These are phyloP conservation scores for Microctonus aethiopoides DNA, from an alignment of 2,888 invertebrate species.

Conservation along the genomic window DNA sequence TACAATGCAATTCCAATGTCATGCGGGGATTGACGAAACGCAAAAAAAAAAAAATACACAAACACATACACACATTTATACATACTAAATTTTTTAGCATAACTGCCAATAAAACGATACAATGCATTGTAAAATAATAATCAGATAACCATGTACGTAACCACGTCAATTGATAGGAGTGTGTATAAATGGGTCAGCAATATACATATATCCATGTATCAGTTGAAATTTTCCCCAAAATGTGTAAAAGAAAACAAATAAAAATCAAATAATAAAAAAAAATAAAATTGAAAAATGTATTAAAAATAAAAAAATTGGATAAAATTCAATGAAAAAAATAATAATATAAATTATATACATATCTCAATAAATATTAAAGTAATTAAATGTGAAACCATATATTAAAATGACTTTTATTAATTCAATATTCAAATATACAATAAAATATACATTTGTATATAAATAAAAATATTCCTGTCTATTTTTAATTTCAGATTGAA, in stretches of 20 bases:
- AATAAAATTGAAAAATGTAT: background rate
- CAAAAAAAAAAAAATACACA: background rate
- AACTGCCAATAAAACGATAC: constrained; percentile 16
- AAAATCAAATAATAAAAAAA: background rate
- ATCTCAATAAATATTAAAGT: constrained; percentile 33
- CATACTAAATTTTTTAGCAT: background rate
- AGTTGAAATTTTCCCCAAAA: constrained; percentile 33
- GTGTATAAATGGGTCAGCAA: background rate
- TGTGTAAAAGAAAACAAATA: constrained; percentile 37
- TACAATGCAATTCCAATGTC: background rate
- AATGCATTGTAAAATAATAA: constrained; percentile 11
- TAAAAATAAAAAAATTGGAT: background rate
- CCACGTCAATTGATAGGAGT: constrained; percentile 1
- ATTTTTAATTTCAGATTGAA: too few relatives aligned
- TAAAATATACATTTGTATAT: too few relatives aligned
- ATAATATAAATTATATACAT: constrained; percentile 2
- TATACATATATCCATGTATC: constrained; percentile 1
- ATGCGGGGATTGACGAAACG: background rate
- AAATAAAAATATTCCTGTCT: too few relatives aligned
- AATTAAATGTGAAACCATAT: background rate
- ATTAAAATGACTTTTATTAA: background rate
- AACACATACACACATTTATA: too few relatives aligned
- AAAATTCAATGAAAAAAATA: background rate
- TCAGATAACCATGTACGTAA: background rate
- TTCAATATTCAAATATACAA: too few relatives aligned